Evolutionary conservation across 2,113 vertebrate species (phyloP).

Genomic region (Zosterops hypoxanthus): DNA sequence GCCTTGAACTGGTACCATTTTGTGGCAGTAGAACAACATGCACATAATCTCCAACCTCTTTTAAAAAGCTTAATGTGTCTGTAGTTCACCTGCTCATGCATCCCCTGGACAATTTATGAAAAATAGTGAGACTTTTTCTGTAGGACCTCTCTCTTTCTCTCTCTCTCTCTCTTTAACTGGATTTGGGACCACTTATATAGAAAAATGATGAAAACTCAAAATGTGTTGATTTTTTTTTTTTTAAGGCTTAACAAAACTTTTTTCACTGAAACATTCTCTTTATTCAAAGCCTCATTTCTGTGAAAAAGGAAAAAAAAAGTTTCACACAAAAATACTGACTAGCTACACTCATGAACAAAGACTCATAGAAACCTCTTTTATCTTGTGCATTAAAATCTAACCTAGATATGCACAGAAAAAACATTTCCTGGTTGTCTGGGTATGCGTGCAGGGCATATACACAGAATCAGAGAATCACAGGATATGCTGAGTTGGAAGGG

Average conservation of each 20-base stretch:
- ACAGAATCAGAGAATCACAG: background rate
- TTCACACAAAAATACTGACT: background rate
- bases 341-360: background rate
- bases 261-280: background rate
- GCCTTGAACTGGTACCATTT: background rate
- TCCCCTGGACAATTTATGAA: background rate
- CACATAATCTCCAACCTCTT: background rate
- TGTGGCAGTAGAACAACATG: background rate
- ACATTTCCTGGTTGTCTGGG: background rate
- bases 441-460: background rate
- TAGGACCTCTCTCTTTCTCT: background rate
- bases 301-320: background rate
- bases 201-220: background rate
- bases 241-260: background rate
- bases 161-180: background rate
- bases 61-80: background rate
- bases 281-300: background rate
- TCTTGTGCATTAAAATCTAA: background rate
- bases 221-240: background rate
- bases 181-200: background rate
- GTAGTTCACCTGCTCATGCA: background rate
- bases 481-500: background rate
- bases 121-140: background rate
- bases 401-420: background rate
- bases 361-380: background rate